phyloP scores from a whole-genome alignment of 2,797 vertebrate genomes.

The Phataginus tricuspis region DNA sequence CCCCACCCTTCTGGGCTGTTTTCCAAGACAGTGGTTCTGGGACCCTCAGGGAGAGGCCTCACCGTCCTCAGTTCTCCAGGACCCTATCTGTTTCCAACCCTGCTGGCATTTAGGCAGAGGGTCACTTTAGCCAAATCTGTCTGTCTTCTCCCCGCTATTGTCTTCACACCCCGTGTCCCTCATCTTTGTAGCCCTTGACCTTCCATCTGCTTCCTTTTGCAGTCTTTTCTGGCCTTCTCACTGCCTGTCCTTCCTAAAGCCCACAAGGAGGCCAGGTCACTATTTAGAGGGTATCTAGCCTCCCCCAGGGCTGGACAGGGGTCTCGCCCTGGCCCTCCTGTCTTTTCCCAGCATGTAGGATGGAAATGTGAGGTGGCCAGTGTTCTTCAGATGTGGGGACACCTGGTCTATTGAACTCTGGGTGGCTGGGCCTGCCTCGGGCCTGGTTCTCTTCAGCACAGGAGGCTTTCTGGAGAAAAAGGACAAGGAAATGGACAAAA shows the following conservation, averaged over 20 bases:
- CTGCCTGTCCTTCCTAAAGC: not conserved
- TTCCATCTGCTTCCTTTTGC: not conserved
- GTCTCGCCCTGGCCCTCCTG: not conserved
- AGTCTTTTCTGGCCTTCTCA: not conserved
- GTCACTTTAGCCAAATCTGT: not conserved
- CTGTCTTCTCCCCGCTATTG: not conserved
- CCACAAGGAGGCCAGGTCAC: not conserved
- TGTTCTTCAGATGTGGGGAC: not conserved
- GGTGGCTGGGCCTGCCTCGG: not conserved
- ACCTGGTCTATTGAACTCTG: not conserved
- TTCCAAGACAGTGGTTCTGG: not conserved
- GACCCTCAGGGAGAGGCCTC: not conserved
- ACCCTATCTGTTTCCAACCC: not conserved
- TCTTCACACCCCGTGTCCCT: not conserved
- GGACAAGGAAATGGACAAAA: not conserved
- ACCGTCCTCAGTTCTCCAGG: not conserved
- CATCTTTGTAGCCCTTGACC: not conserved
- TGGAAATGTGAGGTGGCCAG: not conserved
- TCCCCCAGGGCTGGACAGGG: not conserved
- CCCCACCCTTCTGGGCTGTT: not conserved
- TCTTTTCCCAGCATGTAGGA: not conserved
- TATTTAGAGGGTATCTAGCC: not conserved
- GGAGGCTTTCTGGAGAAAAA: not conserved
- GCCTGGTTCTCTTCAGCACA: not conserved
- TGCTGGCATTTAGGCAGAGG: not conserved